Evolutionary conservation across 64 coral and sea anemone genomes (phyloP), one percentile per base, ranked within the genome.

Genomic region (Astreopora myriophthalma): DNA sequence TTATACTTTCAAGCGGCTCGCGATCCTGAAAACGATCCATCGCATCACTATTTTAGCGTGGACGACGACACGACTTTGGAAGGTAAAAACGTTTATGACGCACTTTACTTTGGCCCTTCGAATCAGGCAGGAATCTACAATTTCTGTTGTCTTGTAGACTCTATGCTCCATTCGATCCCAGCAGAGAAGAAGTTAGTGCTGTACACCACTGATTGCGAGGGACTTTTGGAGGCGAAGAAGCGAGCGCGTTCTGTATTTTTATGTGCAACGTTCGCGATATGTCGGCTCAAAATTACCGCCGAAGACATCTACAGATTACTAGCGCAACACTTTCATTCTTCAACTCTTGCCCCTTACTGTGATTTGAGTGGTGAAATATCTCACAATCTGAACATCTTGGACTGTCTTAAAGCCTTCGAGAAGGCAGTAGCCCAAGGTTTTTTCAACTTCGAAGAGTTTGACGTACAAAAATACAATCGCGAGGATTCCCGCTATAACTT

Each of bases 81-180:
- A 58, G 95, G 95, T 97, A 94, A 92, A 94, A 97, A 97, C 90
- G 86, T 97, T 85, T 48, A 77, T 79, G 95, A 97, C 95, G 94
- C 95, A 86, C 95, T 92, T 97, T 97, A 93, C 88, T 94, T 94
- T 82, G 95, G 95, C 32, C 95, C 95, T 70, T 89, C 95, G 55
- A 94, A 97, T 92, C 95, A 94, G 87, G 92, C 95, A 57, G 95
- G 95, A 36, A 94, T 97, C 66, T 97, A 97, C 35, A 91, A 92
- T 69, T 97, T 97, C 64, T 97, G 86, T 73, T 97, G 95, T 65
- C 86, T 97, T 44, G 91, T 94, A 36, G 94, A 97, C 74, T 94
- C 95, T 26, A 97, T 94, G 71, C 95, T 97, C 80, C 95, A 97
- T 34, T 77, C 91, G 62, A 79, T 97, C 85, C 95, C 91, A 61